phyloP scores from a whole-genome alignment of 2,113 vertebrate genomes.

The Brachirus orientalis region DNA sequence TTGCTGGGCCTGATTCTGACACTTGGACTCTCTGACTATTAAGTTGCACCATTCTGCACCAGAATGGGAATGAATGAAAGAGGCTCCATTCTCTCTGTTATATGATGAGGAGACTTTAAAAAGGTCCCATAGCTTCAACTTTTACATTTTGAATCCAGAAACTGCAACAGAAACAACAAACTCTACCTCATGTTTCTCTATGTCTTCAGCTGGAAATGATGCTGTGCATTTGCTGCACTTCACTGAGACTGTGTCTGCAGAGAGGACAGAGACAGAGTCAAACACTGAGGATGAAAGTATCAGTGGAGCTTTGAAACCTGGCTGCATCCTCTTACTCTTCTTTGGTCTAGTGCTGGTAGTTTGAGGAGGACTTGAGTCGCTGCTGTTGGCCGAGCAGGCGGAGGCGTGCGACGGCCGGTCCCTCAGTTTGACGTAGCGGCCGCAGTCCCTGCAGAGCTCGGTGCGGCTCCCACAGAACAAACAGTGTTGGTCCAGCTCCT shows the following conservation, averaged over 20 bases:
- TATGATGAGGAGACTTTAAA: too few relatives aligned
- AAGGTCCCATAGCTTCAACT: too few relatives aligned
- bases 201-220: conserved; percentile 36
- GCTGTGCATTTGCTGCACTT: conserved; percentile 11
- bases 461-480: conserved; percentile 78
- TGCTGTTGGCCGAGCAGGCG: conserved; percentile 44
- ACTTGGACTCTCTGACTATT: too few relatives aligned
- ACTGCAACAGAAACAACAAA: too few relatives aligned
- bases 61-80: too few relatives aligned
- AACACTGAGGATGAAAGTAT: background rate
- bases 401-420: conserved; percentile 65
- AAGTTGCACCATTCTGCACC: too few relatives aligned
- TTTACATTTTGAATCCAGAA: too few relatives aligned
- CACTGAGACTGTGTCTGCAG: conserved; percentile 10
- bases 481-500: conserved; percentile 71
- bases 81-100: too few relatives aligned
- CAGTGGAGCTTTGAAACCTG: background rate
- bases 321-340: background rate
- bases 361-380: background rate
- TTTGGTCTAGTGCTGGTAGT: background rate
- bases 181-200: conserved; percentile 58
- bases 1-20: too few relatives aligned
- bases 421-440: conserved; percentile 71
- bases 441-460: conserved; percentile 77
- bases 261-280: background rate